These are phyloP conservation scores for Oreochromis spilurus DNA, from an alignment of 2,113 vertebrate genomes.

Conservation along the genomic window DNA sequence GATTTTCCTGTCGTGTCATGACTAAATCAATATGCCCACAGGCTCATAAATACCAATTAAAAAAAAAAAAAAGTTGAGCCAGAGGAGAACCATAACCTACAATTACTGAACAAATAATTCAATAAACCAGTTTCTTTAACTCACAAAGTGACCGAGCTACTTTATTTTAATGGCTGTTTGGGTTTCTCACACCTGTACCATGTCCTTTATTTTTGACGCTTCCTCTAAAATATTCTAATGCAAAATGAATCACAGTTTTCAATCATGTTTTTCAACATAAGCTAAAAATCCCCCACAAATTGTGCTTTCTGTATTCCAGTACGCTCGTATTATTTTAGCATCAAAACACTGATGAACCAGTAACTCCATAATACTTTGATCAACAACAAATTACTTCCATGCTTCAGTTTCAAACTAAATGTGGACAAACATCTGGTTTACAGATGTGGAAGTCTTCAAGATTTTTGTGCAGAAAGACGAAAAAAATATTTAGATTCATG, in stretches of 20 bases:
- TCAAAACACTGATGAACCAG: not conserved
- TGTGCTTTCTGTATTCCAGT: not conserved
- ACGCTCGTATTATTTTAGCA: not conserved
- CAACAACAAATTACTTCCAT: not conserved
- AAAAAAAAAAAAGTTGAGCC: not conserved
- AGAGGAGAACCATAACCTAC: not conserved
- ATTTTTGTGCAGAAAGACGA: not conserved
- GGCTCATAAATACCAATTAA: not conserved
- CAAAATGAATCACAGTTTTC: not conserved
- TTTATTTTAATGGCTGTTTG: not conserved
- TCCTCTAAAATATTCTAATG: not conserved
- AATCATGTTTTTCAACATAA: not conserved
- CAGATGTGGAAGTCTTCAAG: not conserved
- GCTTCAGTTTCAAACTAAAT: not conserved
- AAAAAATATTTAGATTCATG: not conserved
- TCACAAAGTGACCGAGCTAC: not conserved
- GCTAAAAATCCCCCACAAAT: accelerated
- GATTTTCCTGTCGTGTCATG: not conserved
- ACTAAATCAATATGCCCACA: not conserved
- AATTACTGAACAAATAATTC: not conserved
- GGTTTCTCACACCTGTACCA: not conserved
- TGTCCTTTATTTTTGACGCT: not conserved
- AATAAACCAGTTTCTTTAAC: not conserved
- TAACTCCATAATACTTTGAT: not conserved
- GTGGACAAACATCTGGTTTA: not conserved